Base-by-base conservation (phyloP, 2,113 vertebrate genomes). In the Trichechus manatus region DNA sequence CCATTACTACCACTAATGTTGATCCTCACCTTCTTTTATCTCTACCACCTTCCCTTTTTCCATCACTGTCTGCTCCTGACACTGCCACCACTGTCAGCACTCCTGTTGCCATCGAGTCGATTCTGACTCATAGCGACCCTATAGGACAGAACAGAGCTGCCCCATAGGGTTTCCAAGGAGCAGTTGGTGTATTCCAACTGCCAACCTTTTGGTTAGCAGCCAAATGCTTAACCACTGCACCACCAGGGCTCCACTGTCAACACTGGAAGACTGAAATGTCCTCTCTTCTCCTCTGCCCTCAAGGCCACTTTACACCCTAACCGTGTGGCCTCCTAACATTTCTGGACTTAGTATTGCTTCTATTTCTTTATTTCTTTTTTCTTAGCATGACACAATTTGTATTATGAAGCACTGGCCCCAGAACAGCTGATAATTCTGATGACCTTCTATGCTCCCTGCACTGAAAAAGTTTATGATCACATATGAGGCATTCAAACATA, bases 231-330 rank as follows among this genome's bases (percentile, higher is more conserved):
- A 56, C 53, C 53, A 56, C 3, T 56, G 53, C 14, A 15, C 53
- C 13, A 56, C 15, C 53, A 56, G 53, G 53, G 53, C 53, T 56
- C 53, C 15, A 17, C 15, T 56, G 11, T 56, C 29, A 64, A 27
- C 3, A 9, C 29, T 20, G 15, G 13, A 70, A 82, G 11, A 44
- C 9, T 9, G 0, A 3, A 70, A 44, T 3, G 11, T 3, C 39
- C n/a, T 79, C 29, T 50, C 7, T 33, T 31, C 27, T 50, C 8
- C 29, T 25, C n/a, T 82, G 23, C 9, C 4, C 0, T n/a, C 7
- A 33, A 39, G 20, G 33, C 19, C 22, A 33, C 17, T 68, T 66
- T 17, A 27, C 19, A 53, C 36, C 22, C 22, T 56, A 27, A 15
- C 23, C n/a, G 6, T 8, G 5, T 50, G 79, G 61, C 9, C 22